Conservation (phyloP, 2,113 vertebrate species). For the Aptenodytes patagonicus region DNA sequence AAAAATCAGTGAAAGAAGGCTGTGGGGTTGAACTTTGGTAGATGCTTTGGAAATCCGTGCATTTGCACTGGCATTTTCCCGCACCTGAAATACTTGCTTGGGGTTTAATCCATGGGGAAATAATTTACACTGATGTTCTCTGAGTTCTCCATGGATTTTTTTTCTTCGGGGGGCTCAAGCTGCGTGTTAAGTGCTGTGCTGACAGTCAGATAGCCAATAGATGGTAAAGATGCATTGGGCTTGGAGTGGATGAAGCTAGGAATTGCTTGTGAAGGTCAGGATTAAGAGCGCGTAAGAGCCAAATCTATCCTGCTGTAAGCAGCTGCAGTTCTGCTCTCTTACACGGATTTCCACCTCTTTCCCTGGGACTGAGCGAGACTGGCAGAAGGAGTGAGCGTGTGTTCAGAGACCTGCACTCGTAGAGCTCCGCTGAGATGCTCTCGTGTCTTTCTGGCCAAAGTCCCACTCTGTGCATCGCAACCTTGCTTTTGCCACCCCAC, state of each 20-base stretch:
- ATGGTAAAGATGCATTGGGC: neutral
- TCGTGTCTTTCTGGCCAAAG: neutral
- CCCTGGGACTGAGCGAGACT: neutral
- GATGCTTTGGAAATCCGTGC: conserved; percentile 4
- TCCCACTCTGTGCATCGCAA: neutral
- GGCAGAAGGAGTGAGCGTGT: neutral
- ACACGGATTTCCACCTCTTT: neutral
- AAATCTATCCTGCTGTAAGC: neutral
- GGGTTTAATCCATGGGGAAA: neutral
- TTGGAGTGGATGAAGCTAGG: neutral
- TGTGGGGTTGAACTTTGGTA: neutral
- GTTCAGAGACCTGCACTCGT: neutral
- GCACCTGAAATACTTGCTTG: neutral
- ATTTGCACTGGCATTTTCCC: conserved; percentile 10
- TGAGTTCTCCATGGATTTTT: neutral
- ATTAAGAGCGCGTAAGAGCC: neutral
- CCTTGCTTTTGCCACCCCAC: neutral
- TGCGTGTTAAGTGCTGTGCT: neutral
- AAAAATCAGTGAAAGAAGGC: neutral
- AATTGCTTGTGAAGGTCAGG: neutral
- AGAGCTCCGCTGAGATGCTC: neutral
- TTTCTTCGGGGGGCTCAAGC: neutral
- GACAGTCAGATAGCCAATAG: neutral
- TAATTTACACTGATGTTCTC: neutral
- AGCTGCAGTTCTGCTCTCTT: neutral